These are phyloP conservation scores for Drosophila auraria DNA, from an alignment of 1,140 invertebrate genomes.

Conservation along the genomic window DNA sequence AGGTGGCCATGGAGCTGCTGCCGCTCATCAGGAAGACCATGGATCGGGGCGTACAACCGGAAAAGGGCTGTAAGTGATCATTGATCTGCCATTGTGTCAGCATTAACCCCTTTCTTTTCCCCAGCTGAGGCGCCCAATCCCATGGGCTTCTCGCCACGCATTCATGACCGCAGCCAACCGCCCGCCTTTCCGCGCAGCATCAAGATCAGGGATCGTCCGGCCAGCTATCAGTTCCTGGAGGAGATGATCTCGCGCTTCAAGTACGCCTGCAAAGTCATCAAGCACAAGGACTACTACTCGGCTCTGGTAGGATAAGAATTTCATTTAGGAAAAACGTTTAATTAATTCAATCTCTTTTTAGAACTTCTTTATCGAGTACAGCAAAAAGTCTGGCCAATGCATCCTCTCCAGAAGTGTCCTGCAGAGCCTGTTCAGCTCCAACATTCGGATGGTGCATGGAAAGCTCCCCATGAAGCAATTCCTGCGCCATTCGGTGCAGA, in stretches of 20 bases:
- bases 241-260: conserved; percentile 92
- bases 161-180: conserved; percentile 97
- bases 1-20: conserved; percentile 90
- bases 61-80: conserved; percentile 88
- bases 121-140: conserved; percentile 87
- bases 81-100: not conserved
- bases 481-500: conserved; percentile 92
- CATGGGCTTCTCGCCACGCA: conserved; percentile 97
- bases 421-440: conserved; percentile 91
- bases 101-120: conserved; percentile 8
- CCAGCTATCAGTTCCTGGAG: conserved; percentile 94
- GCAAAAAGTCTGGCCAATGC: conserved; percentile 93
- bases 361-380: conserved; percentile 98
- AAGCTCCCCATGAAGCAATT: conserved; percentile 90
- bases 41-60: conserved; percentile 90
- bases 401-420: conserved; percentile 97
- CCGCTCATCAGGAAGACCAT: conserved; percentile 92
- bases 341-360: conserved; percentile 82
- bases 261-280: conserved; percentile 93
- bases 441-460: conserved; percentile 86
- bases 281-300: conserved; percentile 91
- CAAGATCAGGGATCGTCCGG: conserved; percentile 93
- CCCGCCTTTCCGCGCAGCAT: conserved; percentile 99
- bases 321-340: not conserved
- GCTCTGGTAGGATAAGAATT: conserved; percentile 88